Conservation (phyloP, 2,888 invertebrate species). For the Eristalinus sepulchralis region DNA sequence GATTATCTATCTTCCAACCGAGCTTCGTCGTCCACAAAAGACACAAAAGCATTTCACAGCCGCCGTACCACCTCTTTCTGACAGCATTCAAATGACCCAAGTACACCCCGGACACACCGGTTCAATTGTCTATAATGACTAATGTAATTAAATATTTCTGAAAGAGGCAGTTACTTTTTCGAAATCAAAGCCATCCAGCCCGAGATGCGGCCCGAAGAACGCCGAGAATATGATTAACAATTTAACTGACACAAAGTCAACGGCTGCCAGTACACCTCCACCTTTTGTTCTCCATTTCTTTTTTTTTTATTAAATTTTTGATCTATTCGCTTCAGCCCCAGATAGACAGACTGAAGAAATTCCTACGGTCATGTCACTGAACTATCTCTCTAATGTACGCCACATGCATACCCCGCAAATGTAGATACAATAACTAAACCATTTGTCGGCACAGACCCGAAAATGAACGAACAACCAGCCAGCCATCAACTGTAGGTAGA, state of each 20-base stretch:
- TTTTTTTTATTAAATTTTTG: conserved; percentile 29
- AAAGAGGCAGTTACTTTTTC: neutral
- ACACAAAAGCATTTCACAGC: conserved; percentile 64
- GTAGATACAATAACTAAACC: conserved; percentile 69
- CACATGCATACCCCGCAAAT: conserved; percentile 55
- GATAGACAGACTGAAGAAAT: conserved; percentile 47
- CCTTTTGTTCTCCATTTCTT: conserved; percentile 61
- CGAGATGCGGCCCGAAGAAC: conserved; percentile 9
- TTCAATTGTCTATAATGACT: conserved; percentile 70
- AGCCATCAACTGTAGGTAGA: conserved; percentile 43
- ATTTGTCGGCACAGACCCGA: conserved; percentile 50
- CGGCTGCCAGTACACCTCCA: conserved; percentile 68
- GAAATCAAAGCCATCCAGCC: neutral
- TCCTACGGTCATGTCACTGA: conserved; percentile 68
- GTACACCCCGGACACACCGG: conserved; percentile 39
- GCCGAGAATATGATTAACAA: conserved; percentile 66
- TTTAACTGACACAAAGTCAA: conserved; percentile 70
- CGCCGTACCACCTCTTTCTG: conserved; percentile 27
- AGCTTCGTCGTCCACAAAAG: conserved; percentile 53
- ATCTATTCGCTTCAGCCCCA: conserved; percentile 48
- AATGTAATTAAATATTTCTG: conserved; percentile 65
- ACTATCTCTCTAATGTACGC: conserved; percentile 65
- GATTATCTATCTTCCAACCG: conserved; percentile 65
- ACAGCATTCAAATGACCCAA: conserved; percentile 67
- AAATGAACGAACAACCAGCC: conserved; percentile 47